Base-by-base conservation (phyloP, 2,888 invertebrate genomes). In the Aricia artaxerxes region DNA sequence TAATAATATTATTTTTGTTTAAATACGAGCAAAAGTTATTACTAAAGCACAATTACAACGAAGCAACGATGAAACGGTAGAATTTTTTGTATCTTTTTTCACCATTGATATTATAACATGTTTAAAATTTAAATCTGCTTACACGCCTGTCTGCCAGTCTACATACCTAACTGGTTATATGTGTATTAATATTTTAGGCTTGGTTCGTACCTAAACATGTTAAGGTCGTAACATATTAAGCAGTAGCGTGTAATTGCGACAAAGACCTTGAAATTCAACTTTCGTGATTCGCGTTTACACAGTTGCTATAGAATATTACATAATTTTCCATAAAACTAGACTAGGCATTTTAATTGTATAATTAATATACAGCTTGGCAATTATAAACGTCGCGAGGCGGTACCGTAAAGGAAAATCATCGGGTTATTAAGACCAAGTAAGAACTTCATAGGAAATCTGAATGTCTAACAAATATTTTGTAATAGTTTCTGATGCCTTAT, bases 271-370 rank as follows among this genome's bases (percentile, higher is more conserved):
- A 57, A 57, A 53, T 31, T 24, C 53, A 35, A 31, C 76, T 16
- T 53, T 31, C 53, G 35, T 53, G 53, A 76, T 76, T 57, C 57
- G 31, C 16, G 35, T 49, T 57, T 31, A 57, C 24, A 6, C 53
- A 53, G 16, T 13, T 57, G 16, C 24, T 76, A 76, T 49, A 69
- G 38, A 69, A 69, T 5, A 53, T 57, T 76, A 76, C 53, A 76
- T 76, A 76, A 35, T 76, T 53, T 76, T 31, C 35, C 16, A 76
- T 53, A 53, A 76, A 76, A 53, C 76, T 76, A 53, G 76, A 76
- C 57, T 35, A 76, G 76, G 76, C 7, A 76, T 57, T 76, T 53
- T 53, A 57, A 76, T 76, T 76, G 44, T 57, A 35, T 53, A 76
- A 53, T 76, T 76, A 53, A 53, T n/a, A 31, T 40, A 44, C 24